Conservation (phyloP, 2,888 invertebrate genomes). For the Cantharis lateralis region DNA sequence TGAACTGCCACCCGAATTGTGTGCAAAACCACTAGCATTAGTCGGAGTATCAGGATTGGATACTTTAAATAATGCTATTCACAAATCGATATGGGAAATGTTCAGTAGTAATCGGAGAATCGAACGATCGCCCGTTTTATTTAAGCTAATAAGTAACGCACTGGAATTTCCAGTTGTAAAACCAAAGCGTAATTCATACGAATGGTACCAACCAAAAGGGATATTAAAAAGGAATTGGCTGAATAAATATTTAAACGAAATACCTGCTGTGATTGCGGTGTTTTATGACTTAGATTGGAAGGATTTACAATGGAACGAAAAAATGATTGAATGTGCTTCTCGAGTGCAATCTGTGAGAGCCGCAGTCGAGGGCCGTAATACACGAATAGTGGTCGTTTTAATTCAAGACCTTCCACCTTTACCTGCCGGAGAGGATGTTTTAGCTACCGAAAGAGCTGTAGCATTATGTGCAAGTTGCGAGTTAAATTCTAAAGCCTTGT, state of each 20-base stretch:
- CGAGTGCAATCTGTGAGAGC: constrained; percentile 81
- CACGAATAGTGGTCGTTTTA: constrained; percentile 84
- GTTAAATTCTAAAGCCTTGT: constrained; percentile 88
- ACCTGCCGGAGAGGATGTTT: constrained; percentile 79
- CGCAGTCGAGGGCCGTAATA: constrained; percentile 72
- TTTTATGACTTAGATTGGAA: constrained; percentile 99
- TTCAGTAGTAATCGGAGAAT: constrained; percentile 81
- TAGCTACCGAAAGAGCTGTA: constrained; percentile 89
- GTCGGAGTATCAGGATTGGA: constrained; percentile 90
- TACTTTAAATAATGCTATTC: constrained; percentile 79
- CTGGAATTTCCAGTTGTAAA: constrained; percentile 88
- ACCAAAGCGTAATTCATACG: constrained; percentile 87
- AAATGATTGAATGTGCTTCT: constrained; percentile 90
- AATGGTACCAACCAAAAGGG: constrained; percentile 94
- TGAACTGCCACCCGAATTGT: constrained; percentile 83
- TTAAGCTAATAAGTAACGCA: constrained; percentile 78
- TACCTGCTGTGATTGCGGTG: constrained; percentile 92
- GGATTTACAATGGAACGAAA: constrained; percentile 92
- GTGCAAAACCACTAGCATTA: constrained; percentile 81
- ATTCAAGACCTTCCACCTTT: constrained; percentile 82
- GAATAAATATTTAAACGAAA: constrained; percentile 84
- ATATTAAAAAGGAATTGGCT: constrained; percentile 95
- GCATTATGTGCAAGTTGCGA: constrained; percentile 91
- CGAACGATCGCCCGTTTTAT: constrained; percentile 82
- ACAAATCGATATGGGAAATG: constrained; percentile 92